Conservation (phyloP, 2,113 vertebrate species). For the Morone chrysops region DNA sequence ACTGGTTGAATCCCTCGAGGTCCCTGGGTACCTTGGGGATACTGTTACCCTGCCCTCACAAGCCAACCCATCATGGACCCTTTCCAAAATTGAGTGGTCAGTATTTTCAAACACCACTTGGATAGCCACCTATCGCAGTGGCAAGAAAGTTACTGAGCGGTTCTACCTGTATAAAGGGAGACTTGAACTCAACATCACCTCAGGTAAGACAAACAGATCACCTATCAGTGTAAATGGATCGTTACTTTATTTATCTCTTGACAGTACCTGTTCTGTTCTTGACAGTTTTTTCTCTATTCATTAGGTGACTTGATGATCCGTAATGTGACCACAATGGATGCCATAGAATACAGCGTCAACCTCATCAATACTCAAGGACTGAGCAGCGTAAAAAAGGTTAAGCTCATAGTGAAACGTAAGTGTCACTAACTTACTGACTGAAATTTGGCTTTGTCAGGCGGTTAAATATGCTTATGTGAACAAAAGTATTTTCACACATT, state of each 20-base stretch:
- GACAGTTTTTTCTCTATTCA: neutral
- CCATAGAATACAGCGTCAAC: slow-evolving; percentile 34
- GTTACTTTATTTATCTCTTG: accelerated
- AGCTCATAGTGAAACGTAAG: slow-evolving; percentile 62
- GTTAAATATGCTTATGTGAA: neutral
- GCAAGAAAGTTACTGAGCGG: accelerated
- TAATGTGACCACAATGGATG: neutral
- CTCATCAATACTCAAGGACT: accelerated
- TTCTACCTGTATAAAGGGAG: neutral
- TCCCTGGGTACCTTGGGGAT: slow-evolving; percentile 22
- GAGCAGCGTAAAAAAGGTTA: accelerated
- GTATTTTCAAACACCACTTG: slow-evolving; percentile 62
- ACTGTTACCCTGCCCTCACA: slow-evolving; percentile 34
- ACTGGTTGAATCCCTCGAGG: accelerated
- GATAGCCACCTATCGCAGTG: slow-evolving; percentile 2
- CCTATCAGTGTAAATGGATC: accelerated
- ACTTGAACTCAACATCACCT: neutral
- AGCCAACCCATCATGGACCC: accelerated
- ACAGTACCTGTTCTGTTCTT: neutral
- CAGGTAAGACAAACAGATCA: slow-evolving; percentile 42
- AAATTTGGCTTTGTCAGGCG: neutral
- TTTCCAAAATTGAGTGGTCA: slow-evolving; percentile 62
- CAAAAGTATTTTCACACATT: neutral
- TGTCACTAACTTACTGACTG: neutral
- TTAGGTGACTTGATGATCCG: slow-evolving; percentile 72